Percentiles rank a stretch among this genome's conserved stretches.
These are phyloP conservation scores for Fragum sueziense DNA, from an alignment of 2,888 invertebrate genomes.

Conservation along the genomic window DNA sequence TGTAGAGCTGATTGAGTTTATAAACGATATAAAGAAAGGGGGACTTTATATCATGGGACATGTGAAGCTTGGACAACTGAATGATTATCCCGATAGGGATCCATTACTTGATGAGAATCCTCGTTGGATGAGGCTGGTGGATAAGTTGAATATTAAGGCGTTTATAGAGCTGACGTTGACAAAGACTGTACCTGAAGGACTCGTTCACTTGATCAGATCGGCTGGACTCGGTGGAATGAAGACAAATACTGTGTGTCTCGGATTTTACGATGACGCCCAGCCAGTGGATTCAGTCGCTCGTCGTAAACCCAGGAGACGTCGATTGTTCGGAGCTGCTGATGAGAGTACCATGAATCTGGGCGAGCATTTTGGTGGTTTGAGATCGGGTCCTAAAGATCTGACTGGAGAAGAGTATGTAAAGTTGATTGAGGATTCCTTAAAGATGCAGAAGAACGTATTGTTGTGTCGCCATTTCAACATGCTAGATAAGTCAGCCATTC, in stretches of 20 bases:
- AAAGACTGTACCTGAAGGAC: constrained; percentile 92
- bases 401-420: constrained; percentile 88
- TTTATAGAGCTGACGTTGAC: constrained; percentile 97
- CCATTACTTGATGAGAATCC: constrained; percentile 90
- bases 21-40: constrained; percentile 97
- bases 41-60: constrained; percentile 94
- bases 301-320: constrained; percentile 46
- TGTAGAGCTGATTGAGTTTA: constrained; percentile 96
- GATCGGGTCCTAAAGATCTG: constrained; percentile 65
- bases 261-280: constrained; percentile 91
- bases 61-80: constrained; percentile 86
- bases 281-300: constrained; percentile 85
- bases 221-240: constrained; percentile 99
- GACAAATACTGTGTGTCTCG: constrained; percentile 96
- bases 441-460: constrained; percentile 97
- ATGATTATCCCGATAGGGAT: constrained; percentile 85
- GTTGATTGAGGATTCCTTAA: constrained; percentile 93
- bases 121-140: constrained; percentile 96
- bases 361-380: constrained; percentile 65
- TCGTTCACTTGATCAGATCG: constrained; percentile 94
- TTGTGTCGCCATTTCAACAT: constrained; percentile 95
- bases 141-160: constrained; percentile 94
- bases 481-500: constrained; percentile 90
- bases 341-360: constrained; percentile 59
- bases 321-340: constrained; percentile 68